phyloP scores from a whole-genome alignment of 2,797 vertebrate species.

The Myioborus miniatus region DNA sequence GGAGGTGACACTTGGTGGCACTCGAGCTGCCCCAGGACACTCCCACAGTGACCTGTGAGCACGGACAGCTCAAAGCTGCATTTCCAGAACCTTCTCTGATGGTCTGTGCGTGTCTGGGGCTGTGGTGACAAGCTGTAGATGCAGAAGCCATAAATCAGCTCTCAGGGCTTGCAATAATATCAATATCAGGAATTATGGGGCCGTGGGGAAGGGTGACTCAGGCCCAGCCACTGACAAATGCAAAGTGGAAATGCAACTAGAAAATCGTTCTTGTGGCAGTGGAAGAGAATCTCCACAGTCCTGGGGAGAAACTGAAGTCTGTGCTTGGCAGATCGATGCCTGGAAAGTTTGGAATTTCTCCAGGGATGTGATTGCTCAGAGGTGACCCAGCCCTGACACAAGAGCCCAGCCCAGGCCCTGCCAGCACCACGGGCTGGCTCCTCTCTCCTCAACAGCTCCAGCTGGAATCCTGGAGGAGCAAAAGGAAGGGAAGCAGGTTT shows the following conservation, averaged over 20 bases:
- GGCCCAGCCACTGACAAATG: background rate
- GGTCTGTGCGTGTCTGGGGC: background rate
- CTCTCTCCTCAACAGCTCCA: background rate
- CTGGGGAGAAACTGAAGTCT: background rate
- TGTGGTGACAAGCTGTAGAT: background rate
- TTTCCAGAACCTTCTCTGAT: background rate
- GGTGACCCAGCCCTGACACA: background rate
- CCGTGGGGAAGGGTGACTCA: background rate
- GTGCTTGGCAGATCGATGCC: background rate
- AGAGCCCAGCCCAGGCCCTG: background rate
- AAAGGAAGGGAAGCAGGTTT: background rate
- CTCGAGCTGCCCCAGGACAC: background rate
- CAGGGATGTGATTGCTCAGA: background rate
- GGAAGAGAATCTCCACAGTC: background rate
- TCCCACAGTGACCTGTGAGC: fast-evolving
- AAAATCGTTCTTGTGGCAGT: background rate
- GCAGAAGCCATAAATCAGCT: background rate
- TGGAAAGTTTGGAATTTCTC: background rate
- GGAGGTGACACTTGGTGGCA: background rate
- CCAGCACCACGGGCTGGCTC: background rate
- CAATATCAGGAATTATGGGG: background rate
- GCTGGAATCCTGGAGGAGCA: background rate
- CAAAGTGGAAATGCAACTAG: background rate
- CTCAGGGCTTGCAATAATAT: background rate
- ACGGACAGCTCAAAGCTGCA: background rate